Conservation (phyloP, 2,797 vertebrate genomes). For the Siniperca obscura region DNA sequence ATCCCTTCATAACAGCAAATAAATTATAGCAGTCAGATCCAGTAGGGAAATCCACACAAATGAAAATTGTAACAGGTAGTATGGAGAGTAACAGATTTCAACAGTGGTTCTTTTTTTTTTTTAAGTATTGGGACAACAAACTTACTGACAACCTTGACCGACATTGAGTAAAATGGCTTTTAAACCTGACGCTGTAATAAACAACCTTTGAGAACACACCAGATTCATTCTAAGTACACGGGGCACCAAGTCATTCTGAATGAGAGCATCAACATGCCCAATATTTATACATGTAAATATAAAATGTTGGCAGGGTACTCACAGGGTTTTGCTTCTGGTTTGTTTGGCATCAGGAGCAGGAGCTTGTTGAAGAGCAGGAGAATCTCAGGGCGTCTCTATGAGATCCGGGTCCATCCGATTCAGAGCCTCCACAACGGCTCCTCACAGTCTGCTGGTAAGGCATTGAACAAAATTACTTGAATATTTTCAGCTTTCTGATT, state of each 20-base stretch:
- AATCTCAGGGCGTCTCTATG: conserved; percentile 93
- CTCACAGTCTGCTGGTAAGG: conserved; percentile 84
- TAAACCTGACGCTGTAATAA: neutral
- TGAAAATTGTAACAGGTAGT: neutral
- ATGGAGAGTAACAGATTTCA: neutral
- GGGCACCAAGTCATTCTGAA: neutral
- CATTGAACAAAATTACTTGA: neutral
- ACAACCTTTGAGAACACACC: neutral
- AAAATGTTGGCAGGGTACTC: neutral
- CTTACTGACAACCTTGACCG: neutral
- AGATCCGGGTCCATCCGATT: conserved; percentile 88
- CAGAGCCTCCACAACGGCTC: conserved; percentile 80
- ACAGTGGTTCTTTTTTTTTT: neutral
- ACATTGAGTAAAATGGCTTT: neutral
- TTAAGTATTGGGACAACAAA: neutral
- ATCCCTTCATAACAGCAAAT: neutral
- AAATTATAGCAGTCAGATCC: neutral
- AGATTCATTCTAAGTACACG: neutral
- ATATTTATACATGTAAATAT: neutral
- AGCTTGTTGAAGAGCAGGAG: conserved; percentile 93
- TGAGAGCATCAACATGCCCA: neutral
- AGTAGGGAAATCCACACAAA: neutral
- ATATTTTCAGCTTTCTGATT: neutral
- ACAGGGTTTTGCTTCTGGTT: conserved; percentile 24
- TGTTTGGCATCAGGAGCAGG: conserved; percentile 86